Evolutionary conservation across 2,113 vertebrate species (phyloP).

Genomic region (Equus quagga): DNA sequence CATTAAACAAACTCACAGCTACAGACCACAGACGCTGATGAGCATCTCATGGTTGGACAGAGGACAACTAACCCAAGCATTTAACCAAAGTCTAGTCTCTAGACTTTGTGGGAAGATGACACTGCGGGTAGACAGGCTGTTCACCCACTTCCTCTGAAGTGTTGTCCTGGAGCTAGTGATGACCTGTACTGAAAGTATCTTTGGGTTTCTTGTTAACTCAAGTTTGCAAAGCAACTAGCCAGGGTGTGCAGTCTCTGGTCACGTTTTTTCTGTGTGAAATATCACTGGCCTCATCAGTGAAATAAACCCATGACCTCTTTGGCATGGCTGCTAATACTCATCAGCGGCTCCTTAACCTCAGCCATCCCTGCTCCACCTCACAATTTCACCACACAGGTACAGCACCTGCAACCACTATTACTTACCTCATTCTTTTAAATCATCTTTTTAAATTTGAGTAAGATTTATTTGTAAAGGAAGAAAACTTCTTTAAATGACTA

Average conservation of each 20-base stretch:
- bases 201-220: neutral
- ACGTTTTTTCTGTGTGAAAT: neutral
- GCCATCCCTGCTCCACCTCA: neutral
- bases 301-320: neutral
- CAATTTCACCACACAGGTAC: neutral
- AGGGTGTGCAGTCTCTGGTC: too few relatives aligned
- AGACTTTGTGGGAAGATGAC: neutral
- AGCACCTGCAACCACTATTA: neutral
- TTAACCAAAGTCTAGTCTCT: neutral
- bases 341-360: neutral
- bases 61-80: neutral
- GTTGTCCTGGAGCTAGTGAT: neutral
- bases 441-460: neutral
- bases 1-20: neutral
- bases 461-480: constrained; percentile 30
- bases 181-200: neutral
- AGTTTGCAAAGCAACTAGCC: neutral
- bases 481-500: constrained; percentile 43
- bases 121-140: neutral
- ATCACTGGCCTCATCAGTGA: neutral
- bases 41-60: neutral
- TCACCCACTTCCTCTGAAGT: neutral
- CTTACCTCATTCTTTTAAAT: neutral
- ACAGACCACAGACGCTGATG: neutral
- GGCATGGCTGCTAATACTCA: neutral